Conservation (phyloP, 2,797 vertebrate species). For the Scolopax rusticola region DNA sequence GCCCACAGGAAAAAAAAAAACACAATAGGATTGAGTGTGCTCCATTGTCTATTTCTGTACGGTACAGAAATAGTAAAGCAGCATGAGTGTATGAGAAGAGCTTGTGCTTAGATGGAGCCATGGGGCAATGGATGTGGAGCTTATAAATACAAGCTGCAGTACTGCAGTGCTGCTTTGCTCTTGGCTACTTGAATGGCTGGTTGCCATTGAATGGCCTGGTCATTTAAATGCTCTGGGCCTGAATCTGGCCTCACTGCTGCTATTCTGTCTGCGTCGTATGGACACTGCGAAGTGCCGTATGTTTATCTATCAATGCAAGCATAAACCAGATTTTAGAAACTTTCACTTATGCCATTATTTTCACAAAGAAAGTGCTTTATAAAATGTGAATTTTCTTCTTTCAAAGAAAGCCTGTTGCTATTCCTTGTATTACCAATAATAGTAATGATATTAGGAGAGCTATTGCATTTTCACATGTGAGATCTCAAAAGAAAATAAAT, state of each 20-base stretch:
- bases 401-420: background rate
- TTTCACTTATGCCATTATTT: background rate
- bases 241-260: background rate
- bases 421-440: background rate
- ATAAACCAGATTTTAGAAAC: background rate
- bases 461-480: background rate
- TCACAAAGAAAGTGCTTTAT: background rate
- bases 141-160: background rate
- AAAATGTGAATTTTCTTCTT: background rate
- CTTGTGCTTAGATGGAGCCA: background rate
- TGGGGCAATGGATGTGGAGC: background rate
- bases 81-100: background rate
- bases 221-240: background rate
- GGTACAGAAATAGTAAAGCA: constrained; percentile 64
- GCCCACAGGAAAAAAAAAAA: background rate
- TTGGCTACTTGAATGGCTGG: background rate
- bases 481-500: background rate
- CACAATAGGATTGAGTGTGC: constrained; percentile 44
- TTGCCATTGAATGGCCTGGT: background rate
- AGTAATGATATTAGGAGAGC: background rate
- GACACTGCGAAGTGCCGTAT: rapidly evolving
- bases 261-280: background rate
- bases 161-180: background rate
- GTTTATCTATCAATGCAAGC: background rate
- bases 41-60: constrained; percentile 54